A percentile compares a stretch with the other conserved stretches of the same genome.
phyloP scores from a whole-genome alignment of 2,113 vertebrate species.

The Cryptotis parvus region DNA sequence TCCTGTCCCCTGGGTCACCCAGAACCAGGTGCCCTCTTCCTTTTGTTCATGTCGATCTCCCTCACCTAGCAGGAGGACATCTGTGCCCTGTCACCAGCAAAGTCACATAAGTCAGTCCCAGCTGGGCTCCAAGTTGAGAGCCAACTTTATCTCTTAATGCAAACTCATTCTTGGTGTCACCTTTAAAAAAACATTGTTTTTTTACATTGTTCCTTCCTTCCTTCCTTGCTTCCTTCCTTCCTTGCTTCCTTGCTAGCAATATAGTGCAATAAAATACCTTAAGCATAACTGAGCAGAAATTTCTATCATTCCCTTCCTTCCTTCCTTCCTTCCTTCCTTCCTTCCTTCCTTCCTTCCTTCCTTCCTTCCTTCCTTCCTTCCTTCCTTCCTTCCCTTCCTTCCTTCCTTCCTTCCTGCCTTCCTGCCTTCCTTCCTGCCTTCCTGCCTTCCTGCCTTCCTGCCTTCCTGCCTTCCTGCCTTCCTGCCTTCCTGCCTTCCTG shows the following conservation, averaged over 20 bases:
- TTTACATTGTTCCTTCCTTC: too few species aligned
- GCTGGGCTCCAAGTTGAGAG: background rate
- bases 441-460: too few species aligned
- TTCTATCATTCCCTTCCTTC: background rate
- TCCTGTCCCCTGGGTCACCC: background rate
- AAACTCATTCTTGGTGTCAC: background rate
- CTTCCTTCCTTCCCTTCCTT: background rate
- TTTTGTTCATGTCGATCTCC: background rate
- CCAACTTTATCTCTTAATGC: background rate
- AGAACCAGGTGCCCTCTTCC: background rate
- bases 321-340: background rate
- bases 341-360: background rate
- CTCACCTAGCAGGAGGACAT: background rate
- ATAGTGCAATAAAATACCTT: background rate
- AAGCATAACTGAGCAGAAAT: background rate
- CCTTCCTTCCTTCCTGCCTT: background rate
- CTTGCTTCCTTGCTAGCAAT: too few species aligned
- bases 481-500: too few species aligned
- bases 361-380: too few species aligned
- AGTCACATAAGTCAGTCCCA: background rate
- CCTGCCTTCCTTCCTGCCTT: background rate
- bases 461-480: too few species aligned
- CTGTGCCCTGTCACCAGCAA: background rate
- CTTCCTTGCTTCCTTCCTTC: too few species aligned
- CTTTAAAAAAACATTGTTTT: too few species aligned